phyloP scores from a whole-genome alignment of 2,888 invertebrate genomes.

The Caenorhabditis japonica region DNA sequence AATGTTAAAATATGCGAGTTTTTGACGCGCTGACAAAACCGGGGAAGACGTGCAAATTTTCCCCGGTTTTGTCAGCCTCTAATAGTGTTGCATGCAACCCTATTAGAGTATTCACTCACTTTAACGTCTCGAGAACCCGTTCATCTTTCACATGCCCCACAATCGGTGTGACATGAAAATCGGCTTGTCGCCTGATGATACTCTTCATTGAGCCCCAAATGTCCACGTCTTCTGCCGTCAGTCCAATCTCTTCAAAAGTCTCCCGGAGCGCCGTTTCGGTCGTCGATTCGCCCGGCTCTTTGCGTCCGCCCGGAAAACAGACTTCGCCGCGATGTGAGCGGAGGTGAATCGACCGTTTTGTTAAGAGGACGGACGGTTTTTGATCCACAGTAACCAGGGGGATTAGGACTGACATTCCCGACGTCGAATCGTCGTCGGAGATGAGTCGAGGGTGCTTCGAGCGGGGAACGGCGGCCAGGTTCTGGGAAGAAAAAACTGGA shows the following conservation, averaged over 20 bases:
- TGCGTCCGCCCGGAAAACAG: constrained; percentile 73
- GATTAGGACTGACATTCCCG: constrained; percentile 57
- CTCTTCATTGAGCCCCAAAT: constrained; percentile 64
- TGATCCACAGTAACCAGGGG: constrained; percentile 56
- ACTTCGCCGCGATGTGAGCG: constrained; percentile 72
- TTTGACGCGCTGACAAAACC: too few relatives aligned
- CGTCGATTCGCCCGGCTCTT: constrained; percentile 65
- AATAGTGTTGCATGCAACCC: too few relatives aligned
- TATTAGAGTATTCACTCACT: too few relatives aligned
- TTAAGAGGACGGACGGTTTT: constrained; percentile 55
- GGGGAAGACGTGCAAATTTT: too few relatives aligned
- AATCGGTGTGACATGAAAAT: constrained; percentile 59
- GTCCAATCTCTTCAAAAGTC: constrained; percentile 68
- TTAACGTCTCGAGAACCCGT: constrained; percentile 37
- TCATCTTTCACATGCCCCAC: constrained; percentile 54
- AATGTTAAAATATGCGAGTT: too few relatives aligned
- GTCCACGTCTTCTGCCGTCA: constrained; percentile 51
- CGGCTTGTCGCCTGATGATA: constrained; percentile 52
- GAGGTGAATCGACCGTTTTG: constrained; percentile 66
- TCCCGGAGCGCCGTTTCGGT: constrained; percentile 69
- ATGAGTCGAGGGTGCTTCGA: constrained; percentile 43
- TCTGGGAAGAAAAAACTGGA: constrained; percentile 9
- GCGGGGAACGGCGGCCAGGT: constrained; percentile 14
- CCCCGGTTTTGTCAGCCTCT: too few relatives aligned
- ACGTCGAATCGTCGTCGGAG: constrained; percentile 24